phyloP scores from a whole-genome alignment of 1,140 invertebrate genomes.

The Holotrichia oblita region DNA sequence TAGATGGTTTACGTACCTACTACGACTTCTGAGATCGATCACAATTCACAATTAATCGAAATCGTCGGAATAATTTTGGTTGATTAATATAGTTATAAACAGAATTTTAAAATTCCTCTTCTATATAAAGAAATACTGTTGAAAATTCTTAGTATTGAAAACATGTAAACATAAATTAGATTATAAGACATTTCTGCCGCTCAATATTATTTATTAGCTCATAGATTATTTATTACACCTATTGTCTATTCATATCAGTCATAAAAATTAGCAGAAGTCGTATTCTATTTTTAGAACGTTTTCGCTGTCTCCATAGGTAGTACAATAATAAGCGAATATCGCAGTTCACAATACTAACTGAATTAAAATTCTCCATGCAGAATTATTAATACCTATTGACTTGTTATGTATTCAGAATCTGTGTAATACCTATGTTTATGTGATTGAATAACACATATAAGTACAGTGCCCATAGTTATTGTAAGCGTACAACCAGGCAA shows the following conservation, averaged over 20 bases:
- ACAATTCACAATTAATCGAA: too few species aligned
- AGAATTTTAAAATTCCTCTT: too few species aligned
- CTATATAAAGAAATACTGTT: too few species aligned
- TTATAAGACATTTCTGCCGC: neutral
- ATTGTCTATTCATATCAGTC: neutral
- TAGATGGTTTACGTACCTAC: too few species aligned
- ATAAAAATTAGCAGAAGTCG: neutral
- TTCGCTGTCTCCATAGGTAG: neutral
- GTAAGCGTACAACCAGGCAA: neutral
- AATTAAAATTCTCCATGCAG: slow-evolving; percentile 24
- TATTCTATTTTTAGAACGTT: neutral
- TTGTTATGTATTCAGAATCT: slow-evolving; percentile 32
- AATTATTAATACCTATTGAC: slow-evolving; percentile 34
- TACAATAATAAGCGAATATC: neutral
- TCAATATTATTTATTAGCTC: neutral
- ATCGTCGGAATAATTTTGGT: too few species aligned
- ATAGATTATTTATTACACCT: slow-evolving; percentile 3
- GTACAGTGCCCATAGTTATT: slow-evolving; percentile 30
- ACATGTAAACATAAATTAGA: neutral
- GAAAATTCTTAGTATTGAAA: neutral
- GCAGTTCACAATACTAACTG: neutral
- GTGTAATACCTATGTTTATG: slow-evolving; percentile 30
- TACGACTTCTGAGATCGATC: too few species aligned
- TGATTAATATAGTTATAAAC: too few species aligned
- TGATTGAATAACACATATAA: slow-evolving; percentile 32